Evolutionary conservation across 2,888 invertebrate genomes (phyloP), one percentile per base, ranked within the genome.

Genomic region (Epinotia ramella): DNA sequence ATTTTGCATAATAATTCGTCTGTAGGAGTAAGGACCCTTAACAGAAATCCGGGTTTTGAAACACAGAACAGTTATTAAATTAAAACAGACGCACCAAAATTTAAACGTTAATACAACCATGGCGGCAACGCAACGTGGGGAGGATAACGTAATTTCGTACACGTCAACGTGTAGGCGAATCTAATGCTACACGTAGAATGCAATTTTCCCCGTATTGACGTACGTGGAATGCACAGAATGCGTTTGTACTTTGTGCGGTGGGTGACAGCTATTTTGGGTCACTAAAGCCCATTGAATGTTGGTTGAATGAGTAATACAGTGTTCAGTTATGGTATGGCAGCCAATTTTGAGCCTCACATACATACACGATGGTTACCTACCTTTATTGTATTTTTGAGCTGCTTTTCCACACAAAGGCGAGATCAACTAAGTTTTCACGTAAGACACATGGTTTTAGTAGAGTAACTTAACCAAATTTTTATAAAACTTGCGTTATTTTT

Each of bases 81-180:
- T 71, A 65, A 76, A 66, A 28, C 44, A 60, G 53, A 65, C 73
- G 69, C 73, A 59, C 60, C 69, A 49, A 40, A 81, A 82, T 81
- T 81, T 78, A 75, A 78, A 78, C 78, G 57, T 68, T 67, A 56
- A 78, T 79, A 80, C 76, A 78, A 70, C 68, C 78, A 77, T 74
- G 79, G 78, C 80, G 79, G 74, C 56, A 63, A 28, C 59, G 74
- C 44, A 63, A 28, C 59, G 65, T n/a, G 33, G 74, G 24, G 24
- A 76, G 82, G 81, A 83, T 85, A 84, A 87, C 86, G 88, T 89
- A 89, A 91, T 91, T 89, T 88, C 85, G 87, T 85, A 87, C 84
- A 82, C 87, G 91, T 91, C 90, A 90, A 85, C 88, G 80, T 79
- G 80, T 86, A 84, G 79, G 78, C 80, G 77, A 80, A 83, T 84